Percentiles rank a stretch among this genome's conserved stretches.
Evolutionary conservation across 2,113 vertebrate species (phyloP).

Genomic region (Bufo gargarizans): DNA sequence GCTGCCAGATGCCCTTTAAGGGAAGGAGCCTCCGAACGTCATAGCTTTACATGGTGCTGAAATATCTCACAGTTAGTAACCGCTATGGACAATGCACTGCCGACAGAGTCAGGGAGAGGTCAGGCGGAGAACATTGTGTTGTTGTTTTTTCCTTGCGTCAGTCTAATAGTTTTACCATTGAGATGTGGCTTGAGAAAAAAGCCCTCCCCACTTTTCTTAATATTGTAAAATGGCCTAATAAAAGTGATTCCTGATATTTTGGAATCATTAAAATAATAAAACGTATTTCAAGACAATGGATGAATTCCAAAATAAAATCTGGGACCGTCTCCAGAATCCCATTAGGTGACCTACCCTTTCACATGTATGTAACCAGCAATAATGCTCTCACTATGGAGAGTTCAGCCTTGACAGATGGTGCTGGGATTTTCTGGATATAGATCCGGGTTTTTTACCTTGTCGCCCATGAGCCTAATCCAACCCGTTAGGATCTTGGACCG

Average conservation of each 20-base stretch:
- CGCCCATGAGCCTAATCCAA: constrained; percentile 12
- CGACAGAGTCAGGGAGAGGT: constrained; percentile 11
- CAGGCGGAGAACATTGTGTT: constrained; percentile 15
- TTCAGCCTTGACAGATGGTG: constrained; percentile 26
- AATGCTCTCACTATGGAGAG: background rate
- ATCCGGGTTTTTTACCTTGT: background rate
- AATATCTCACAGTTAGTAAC: background rate
- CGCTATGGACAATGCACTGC: background rate
- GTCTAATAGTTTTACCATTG: background rate
- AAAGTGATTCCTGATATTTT: background rate
- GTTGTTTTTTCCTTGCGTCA: background rate
- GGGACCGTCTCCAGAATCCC: constrained; percentile 35
- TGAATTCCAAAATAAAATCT: constrained; percentile 11
- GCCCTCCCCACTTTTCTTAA: background rate
- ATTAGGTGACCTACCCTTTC: constrained; percentile 11
- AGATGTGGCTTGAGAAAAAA: background rate
- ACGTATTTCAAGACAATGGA: background rate
- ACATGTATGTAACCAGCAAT: constrained; percentile 20
- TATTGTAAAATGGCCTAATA: constrained; percentile 4
- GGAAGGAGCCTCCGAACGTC: background rate
- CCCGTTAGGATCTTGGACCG: constrained; percentile 5
- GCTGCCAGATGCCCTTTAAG: no score
- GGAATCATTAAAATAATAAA: background rate
- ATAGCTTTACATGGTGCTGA: background rate
- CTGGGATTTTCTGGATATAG: constrained; percentile 33